A percentile compares a stretch with the other conserved stretches of the same genome.
Conservation (phyloP, 2,797 vertebrate genomes). For the Denticeps clupeoides region DNA sequence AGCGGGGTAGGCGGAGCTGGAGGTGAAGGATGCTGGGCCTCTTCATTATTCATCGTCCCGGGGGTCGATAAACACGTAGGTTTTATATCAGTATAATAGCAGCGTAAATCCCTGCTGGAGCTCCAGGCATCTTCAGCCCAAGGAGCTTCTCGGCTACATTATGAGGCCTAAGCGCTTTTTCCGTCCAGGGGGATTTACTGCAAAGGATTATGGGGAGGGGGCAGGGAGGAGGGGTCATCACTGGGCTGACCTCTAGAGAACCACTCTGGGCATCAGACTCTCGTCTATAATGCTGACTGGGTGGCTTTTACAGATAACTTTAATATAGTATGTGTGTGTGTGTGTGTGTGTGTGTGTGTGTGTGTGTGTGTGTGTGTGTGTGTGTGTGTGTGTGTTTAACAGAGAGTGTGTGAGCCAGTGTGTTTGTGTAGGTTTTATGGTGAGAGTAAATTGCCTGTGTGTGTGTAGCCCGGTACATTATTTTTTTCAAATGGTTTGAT, state of each 20-base stretch:
- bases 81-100: slow-evolving; percentile 66
- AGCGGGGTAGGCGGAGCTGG: neutral
- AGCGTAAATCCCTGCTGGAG: slow-evolving; percentile 60
- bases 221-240: neutral
- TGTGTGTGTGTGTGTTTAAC: neutral
- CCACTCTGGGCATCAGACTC: slow-evolving; percentile 1
- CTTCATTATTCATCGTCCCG: slow-evolving; percentile 53
- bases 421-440: neutral
- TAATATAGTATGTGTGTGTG: neutral
- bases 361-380: neutral
- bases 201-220: slow-evolving; percentile 5
- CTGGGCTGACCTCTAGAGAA: neutral
- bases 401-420: neutral
- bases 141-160: no score
- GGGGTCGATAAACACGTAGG: slow-evolving; percentile 51
- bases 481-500: no score
- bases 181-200: neutral
- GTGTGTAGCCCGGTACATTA: no score
- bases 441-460: no score
- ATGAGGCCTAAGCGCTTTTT: slow-evolving; percentile 12
- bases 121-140: no score
- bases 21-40: neutral
- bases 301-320: slow-evolving; percentile 2
- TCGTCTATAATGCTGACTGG: neutral
- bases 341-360: no score